A percentile compares a stretch with the other conserved stretches of the same genome.
Evolutionary conservation across 1,140 invertebrate species (phyloP).

Genomic region (Bombus fervidus): DNA sequence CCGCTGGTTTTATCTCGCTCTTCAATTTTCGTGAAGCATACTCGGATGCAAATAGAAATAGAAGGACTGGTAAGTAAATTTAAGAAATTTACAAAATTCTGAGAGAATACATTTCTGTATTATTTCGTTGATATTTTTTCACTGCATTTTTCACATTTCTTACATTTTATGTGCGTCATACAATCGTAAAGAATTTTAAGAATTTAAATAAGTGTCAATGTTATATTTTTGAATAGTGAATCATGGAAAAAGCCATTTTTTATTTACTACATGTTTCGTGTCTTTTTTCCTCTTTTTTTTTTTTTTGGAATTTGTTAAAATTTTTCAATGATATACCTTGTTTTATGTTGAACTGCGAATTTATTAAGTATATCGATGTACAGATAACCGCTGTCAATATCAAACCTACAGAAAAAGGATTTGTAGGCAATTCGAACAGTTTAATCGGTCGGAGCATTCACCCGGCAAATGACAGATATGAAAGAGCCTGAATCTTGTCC

Average conservation of each 20-base stretch:
- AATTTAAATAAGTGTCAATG: not conserved
- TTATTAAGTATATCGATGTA: not conserved
- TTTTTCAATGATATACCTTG: not conserved
- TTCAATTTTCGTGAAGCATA: not conserved
- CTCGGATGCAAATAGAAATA: too few relatives aligned
- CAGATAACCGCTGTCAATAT: not conserved
- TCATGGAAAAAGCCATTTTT: not conserved
- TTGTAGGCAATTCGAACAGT: not conserved
- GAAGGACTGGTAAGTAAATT: too few relatives aligned
- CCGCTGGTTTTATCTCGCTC: not conserved
- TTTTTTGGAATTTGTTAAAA: not conserved
- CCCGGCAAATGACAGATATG: slow-evolving; percentile 11
- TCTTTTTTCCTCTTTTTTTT: accelerated
- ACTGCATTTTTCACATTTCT: not conserved
- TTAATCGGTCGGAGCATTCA: not conserved
- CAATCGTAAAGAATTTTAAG: not conserved
- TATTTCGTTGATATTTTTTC: not conserved
- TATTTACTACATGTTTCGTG: not conserved
- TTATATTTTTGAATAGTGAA: not conserved
- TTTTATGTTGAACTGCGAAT: not conserved
- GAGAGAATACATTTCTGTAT: not conserved
- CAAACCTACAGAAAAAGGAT: not conserved
- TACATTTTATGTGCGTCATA: not conserved
- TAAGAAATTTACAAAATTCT: not conserved
- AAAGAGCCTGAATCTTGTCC: not conserved